Base-by-base conservation (phyloP, 2,113 vertebrate species). In the Odocoileus hemionus region DNA sequence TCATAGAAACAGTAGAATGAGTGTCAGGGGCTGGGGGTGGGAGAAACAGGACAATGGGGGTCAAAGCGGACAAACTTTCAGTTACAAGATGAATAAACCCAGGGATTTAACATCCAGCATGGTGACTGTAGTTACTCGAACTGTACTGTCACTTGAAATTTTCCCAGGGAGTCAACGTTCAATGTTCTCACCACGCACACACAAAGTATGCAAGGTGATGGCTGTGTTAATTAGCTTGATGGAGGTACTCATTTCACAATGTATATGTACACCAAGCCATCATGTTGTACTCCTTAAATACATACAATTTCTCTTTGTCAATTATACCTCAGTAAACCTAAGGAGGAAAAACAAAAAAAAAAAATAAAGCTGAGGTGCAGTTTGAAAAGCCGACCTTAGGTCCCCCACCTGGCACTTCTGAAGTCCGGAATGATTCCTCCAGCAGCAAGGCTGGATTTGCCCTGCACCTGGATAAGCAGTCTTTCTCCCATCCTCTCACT, bases 31-130 rank as follows among this genome's bases (percentile, higher is more conserved):
- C 33, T 14, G 36, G 23, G 43, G 70, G 23, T 9, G 4, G 4
- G 3, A 4, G 21, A 9, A 1, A 4, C 0, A 0, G 47, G 28
- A 23, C 39, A 5, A 19, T 0, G 6, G 4, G 5, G 15, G 74
- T 55, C 28, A 19, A 19, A 50, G 25, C 47, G 3, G 0, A 13
- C 57, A n/a, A 25, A n/a, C 47, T 26, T 79, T 11, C n/a, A 14
- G 70, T 7, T 5, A 21, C 1, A 19, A 26, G 33, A 60, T 2
- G 26, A 79, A 3, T 16, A 33, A 61, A 58, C 8, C 45, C 17
- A 4, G 74, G 74, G 45, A 8, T 23, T n/a, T 54, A 3, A 16
- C 1, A 8, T 7, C 7, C 2, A 16, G 83, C 23, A 2, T 3
- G 25, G 45, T 4, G 45, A 39, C n/a, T 25, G 23, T 7, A 9